phyloP scores from a whole-genome alignment of 2,888 invertebrate genomes.

The Germaria angustata region DNA sequence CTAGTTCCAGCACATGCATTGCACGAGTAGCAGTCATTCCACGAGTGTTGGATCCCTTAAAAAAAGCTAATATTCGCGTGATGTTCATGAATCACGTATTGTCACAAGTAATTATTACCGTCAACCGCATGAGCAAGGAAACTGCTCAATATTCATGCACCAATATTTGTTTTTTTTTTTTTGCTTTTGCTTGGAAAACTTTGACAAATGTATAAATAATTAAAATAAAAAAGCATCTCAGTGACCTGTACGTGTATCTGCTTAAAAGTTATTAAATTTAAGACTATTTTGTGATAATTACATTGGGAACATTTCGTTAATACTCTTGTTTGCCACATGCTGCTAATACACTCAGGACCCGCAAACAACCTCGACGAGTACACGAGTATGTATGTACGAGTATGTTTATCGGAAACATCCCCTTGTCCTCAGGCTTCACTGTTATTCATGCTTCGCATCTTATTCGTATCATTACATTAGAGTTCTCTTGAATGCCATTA shows the following conservation, averaged over 20 bases:
- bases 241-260: conserved; percentile 12
- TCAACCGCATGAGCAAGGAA: too few species aligned
- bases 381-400: too few species aligned
- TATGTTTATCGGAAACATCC: conserved; percentile 30
- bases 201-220: conserved; percentile 10
- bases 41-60: too few species aligned
- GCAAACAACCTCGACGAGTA: neutral
- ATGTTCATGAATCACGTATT: too few species aligned
- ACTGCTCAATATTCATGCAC: too few species aligned
- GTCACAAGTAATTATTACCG: too few species aligned
- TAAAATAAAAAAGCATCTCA: neutral
- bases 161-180: neutral
- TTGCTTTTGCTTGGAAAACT: neutral
- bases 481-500: conserved; percentile 32
- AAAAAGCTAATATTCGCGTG: too few species aligned
- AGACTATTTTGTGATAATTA: conserved; percentile 50
- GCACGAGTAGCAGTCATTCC: too few species aligned
- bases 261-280: conserved; percentile 43
- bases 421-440: neutral
- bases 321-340: conserved; percentile 36
- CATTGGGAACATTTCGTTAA: conserved; percentile 32
- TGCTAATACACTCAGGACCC: conserved; percentile 30
- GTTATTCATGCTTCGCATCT: neutral
- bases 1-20: too few species aligned
- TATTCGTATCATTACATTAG: neutral